phyloP scores from a whole-genome alignment of 30 jellyfish, hydroid and myxozoan genomes.

The Cassiopea xamachana region DNA sequence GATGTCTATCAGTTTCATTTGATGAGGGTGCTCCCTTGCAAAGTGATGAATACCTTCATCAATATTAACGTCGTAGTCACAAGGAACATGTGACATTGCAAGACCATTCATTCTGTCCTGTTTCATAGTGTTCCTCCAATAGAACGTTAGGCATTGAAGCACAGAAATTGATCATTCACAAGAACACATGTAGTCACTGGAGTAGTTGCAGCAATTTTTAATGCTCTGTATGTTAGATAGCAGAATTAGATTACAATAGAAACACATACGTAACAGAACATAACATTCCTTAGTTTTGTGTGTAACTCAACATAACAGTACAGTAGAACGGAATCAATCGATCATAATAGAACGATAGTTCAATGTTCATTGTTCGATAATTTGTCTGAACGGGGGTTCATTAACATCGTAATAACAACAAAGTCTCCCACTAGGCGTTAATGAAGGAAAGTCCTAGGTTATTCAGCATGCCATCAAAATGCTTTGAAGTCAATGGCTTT shows the following conservation, averaged over 20 bases:
- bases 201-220: too few relatives aligned
- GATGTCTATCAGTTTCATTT: too few relatives aligned
- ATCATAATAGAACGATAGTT: neutral
- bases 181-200: too few relatives aligned
- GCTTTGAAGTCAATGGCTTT: neutral
- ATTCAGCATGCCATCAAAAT: neutral
- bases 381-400: neutral
- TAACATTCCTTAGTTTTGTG: neutral
- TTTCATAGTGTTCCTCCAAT: too few relatives aligned
- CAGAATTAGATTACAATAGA: neutral
- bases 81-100: too few relatives aligned
- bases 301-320: neutral
- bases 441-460: neutral
- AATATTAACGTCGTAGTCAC: too few relatives aligned
- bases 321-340: neutral
- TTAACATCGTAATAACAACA: neutral
- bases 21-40: too few relatives aligned
- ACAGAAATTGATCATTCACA: too few relatives aligned
- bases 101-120: too few relatives aligned
- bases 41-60: too few relatives aligned
- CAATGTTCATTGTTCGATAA: neutral
- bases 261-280: neutral
- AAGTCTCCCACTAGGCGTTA: neutral
- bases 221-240: neutral
- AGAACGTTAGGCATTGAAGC: too few relatives aligned